Percentiles rank a stretch among this genome's conserved stretches.
Conservation (phyloP, 1,140 invertebrate genomes). For the Drosophila quadrilineata region DNA sequence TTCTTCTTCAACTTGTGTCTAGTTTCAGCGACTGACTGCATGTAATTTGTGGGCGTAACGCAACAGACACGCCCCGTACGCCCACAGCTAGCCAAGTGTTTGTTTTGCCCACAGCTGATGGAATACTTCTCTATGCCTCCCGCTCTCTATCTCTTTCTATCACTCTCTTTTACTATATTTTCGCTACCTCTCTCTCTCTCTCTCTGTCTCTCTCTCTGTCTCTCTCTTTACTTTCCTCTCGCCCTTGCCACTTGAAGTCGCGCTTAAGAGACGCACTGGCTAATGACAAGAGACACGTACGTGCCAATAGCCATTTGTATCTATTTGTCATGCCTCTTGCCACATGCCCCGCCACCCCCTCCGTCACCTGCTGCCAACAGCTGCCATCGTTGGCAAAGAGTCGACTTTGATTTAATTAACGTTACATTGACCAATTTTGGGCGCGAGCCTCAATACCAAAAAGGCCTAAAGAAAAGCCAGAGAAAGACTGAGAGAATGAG, state of each 20-base stretch:
- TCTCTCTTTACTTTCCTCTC: slow-evolving; percentile 26
- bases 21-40: too few relatives aligned
- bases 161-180: too few relatives aligned
- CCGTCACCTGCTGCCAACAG: neutral
- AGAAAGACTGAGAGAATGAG: neutral
- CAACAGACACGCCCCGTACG: slow-evolving; percentile 32
- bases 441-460: slow-evolving; percentile 53
- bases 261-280: slow-evolving; percentile 60
- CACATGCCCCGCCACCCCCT: neutral
- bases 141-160: neutral
- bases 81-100: slow-evolving; percentile 14
- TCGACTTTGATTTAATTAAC: slow-evolving; percentile 77
- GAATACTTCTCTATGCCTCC: neutral
- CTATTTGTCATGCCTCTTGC: slow-evolving; percentile 62
- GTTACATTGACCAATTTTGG: slow-evolving; percentile 79
- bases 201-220: neutral
- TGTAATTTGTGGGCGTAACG: slow-evolving; percentile 34
- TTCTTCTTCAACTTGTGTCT: slow-evolving; percentile 8
- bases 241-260: too few relatives aligned
- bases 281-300: slow-evolving; percentile 76
- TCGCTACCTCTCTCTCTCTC: neutral
- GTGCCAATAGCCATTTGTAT: slow-evolving; percentile 79
- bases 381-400: slow-evolving; percentile 2
- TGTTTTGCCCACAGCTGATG: slow-evolving; percentile 22
- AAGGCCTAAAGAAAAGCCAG: slow-evolving; percentile 28